Conservation (phyloP, 1,140 invertebrate genomes). For the Drosophila asahinai region DNA sequence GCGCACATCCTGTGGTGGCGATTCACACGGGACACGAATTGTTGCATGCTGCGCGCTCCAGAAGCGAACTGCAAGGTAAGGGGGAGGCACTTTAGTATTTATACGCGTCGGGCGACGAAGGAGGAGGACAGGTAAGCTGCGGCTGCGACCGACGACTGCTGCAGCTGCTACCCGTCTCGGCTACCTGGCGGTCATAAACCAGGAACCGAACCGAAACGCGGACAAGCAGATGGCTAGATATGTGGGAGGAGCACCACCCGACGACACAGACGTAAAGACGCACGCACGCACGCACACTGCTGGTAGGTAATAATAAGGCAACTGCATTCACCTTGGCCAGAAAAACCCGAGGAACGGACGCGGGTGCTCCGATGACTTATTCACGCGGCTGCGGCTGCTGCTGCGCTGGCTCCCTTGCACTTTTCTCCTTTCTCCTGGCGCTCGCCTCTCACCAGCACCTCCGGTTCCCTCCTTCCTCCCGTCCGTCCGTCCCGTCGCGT, state of each 20-base stretch:
- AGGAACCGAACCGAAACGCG: conserved; percentile 21
- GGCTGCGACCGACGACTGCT: background rate
- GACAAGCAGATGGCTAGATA: conserved; percentile 22
- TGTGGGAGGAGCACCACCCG: conserved; percentile 5
- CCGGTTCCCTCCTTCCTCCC: conserved; percentile 31
- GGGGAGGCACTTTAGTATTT: conserved; percentile 40
- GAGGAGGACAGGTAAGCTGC: conserved; percentile 21
- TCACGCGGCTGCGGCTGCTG: conserved; percentile 49
- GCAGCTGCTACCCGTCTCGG: conserved; percentile 27
- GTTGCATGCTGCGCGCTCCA: conserved; percentile 58
- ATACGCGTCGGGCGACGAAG: conserved; percentile 25
- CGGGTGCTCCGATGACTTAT: conserved; percentile 75
- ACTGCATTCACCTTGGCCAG: conserved; percentile 72
- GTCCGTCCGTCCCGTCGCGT: conserved; percentile 54
- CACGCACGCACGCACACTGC: conserved; percentile 18
- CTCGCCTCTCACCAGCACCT: conserved; percentile 20
- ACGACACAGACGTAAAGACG: conserved; percentile 8
- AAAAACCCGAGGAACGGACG: conserved; percentile 11
- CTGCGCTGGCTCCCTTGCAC: conserved; percentile 57
- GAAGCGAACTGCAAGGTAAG: conserved; percentile 63
- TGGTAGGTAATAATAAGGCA: conserved; percentile 24
- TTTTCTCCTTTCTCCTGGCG: conserved; percentile 32
- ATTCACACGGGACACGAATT: conserved; percentile 47
- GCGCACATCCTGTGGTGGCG: conserved; percentile 65
- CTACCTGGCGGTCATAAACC: conserved; percentile 55